Evolutionary conservation across 2,113 vertebrate genomes (phyloP).

Genomic region (Monarcha castaneiventris): DNA sequence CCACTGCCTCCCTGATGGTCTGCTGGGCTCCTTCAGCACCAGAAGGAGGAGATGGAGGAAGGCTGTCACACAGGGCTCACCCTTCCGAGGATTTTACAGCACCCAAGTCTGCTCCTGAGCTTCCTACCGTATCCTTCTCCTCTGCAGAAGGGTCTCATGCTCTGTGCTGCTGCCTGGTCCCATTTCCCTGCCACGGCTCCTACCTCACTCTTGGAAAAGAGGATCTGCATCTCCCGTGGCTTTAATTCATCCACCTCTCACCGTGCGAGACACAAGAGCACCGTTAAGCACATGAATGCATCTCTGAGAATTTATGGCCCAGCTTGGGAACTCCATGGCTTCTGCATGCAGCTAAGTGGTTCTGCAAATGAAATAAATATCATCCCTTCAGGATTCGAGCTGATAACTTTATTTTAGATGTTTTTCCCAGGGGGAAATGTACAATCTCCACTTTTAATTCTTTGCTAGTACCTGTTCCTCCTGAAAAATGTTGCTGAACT

Average conservation of each 20-base stretch:
- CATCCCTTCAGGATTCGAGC: not conserved
- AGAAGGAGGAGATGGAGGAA: not conserved
- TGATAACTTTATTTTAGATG: not conserved
- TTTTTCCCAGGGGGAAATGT: not conserved
- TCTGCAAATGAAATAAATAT: slow-evolving; percentile 4
- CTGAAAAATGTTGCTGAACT: not conserved
- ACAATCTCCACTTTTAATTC: not conserved
- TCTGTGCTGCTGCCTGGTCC: not conserved
- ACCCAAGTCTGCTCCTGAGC: not conserved
- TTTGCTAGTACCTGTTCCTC: not conserved
- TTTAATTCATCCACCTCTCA: not conserved
- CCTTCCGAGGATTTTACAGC: not conserved
- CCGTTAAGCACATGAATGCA: not conserved
- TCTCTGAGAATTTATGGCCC: not conserved
- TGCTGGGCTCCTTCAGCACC: not conserved
- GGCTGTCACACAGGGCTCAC: not conserved
- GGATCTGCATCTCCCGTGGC: not conserved
- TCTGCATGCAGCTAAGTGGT: not conserved
- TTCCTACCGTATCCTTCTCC: not conserved
- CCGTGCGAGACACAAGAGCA: fast-evolving
- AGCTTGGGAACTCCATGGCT: not conserved
- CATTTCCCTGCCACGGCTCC: not conserved
- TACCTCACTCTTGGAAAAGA: not conserved
- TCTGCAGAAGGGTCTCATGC: not conserved
- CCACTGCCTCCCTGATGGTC: not conserved